Evolutionary conservation across 1,140 invertebrate genomes (phyloP).

Genomic region (Protaetia brevitarsis): DNA sequence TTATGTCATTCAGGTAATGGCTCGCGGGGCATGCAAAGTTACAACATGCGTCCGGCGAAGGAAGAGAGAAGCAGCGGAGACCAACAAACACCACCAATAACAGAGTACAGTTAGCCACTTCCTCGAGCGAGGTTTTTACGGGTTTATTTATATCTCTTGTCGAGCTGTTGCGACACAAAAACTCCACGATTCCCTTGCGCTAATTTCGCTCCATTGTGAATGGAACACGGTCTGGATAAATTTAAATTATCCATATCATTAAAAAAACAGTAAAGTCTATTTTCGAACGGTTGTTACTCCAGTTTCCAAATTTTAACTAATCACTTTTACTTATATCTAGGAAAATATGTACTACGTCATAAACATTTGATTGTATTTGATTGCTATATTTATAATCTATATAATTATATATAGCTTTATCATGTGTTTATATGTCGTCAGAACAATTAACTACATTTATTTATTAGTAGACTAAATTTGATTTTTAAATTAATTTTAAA

Average conservation of each 20-base stretch:
- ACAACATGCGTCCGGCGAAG: slow-evolving; percentile 7
- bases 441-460: no score
- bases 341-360: no score
- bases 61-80: slow-evolving; percentile 12
- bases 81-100: slow-evolving; percentile 10
- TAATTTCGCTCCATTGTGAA: no score
- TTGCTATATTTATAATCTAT: no score
- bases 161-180: slow-evolving; percentile 8
- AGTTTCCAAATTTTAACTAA: neutral
- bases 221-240: neutral
- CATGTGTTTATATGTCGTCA: no score
- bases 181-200: no score
- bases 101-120: slow-evolving; percentile 13
- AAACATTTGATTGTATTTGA: no score
- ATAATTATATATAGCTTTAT: no score
- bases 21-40: slow-evolving; percentile 8
- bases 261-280: neutral
- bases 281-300: neutral
- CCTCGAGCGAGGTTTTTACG: slow-evolving; percentile 12
- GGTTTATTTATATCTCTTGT: slow-evolving; percentile 14
- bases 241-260: neutral
- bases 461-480: no score
- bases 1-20: slow-evolving; percentile 13
- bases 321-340: neutral
- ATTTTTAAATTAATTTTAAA: no score